Evolutionary conservation across 2,797 vertebrate genomes (phyloP), one percentile per base, ranked within the genome.

Genomic region (Clamator glandarius): DNA sequence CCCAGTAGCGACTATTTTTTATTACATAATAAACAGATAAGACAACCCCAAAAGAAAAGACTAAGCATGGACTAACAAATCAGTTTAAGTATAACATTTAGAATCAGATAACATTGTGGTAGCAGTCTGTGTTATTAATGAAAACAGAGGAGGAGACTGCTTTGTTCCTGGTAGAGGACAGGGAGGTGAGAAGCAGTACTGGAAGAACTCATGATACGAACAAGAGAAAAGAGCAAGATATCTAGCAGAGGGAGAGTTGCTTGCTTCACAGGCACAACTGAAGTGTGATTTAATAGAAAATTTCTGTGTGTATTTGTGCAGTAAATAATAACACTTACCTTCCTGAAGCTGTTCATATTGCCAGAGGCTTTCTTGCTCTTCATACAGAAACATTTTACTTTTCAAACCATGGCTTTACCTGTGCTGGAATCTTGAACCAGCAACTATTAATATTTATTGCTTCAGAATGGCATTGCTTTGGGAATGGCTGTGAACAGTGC

Each of bases 371-470:
- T 78, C 69, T 54, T 84, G 74, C 88, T 86, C 91, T 91, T 90
- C 84, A 35, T 66, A 75, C 46, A 88, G 89, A 72, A 87, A 64
- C 39, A 44, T 75, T 88, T 68, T 81, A 77, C 46, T 86, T 84
- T 72, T 80, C 69, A 90, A 92, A 54, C 69, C 3, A 3, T 0
- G 1, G 54, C 83, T 76, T 85, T 66, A 81, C 76, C 79, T 92
- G 35, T 44, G 69, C 79, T 86, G 54, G 36, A 68, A 75, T 91
- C 69, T 84, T 89, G 84, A 94, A 51, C 64, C 51, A 90, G 69
- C 35, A 67, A 48, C 84, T 61, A 92, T 93, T 95, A 94, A 94
- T 96, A 92, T 96, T 93, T 96, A 94, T 94, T 91, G 73, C 78
- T 52, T 87, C 64, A 68, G 87, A 92, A 75, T 0, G 0, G 39